Evolutionary conservation across 64 coral and sea anemone genomes (phyloP).

Genomic region (Trachythela sp.): DNA sequence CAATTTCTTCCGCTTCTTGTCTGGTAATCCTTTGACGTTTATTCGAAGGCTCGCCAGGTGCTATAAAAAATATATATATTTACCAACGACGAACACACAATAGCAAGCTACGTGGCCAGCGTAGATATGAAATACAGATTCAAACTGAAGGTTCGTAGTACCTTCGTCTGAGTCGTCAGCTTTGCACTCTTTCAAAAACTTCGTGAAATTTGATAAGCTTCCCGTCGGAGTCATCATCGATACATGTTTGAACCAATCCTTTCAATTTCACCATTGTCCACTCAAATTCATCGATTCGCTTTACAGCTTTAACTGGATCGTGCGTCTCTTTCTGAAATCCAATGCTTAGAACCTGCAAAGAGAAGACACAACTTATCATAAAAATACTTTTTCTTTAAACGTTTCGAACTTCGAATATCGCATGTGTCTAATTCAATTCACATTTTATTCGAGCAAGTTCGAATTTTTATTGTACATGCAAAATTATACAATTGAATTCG

Average conservation of each 20-base stretch:
- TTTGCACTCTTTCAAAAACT: background rate
- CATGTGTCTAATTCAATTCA: no score
- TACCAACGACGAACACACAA: background rate
- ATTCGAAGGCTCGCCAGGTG: background rate
- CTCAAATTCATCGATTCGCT: background rate
- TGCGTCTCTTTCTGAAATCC: background rate
- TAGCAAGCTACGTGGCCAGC: no score
- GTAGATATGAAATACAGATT: no score
- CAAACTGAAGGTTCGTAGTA: background rate
- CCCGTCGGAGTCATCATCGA: background rate
- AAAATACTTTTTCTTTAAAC: background rate
- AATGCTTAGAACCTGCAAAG: background rate
- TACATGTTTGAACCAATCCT: background rate
- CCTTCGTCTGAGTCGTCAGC: background rate
- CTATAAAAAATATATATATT: background rate
- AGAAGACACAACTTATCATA: no score
- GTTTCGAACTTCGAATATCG: no score
- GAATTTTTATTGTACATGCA: background rate
- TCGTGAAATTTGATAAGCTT: background rate
- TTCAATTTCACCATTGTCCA: background rate
- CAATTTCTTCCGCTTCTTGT: background rate
- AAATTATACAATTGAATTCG: background rate
- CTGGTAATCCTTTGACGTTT: background rate
- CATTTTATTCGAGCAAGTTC: no score
- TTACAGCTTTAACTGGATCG: background rate